Base-by-base conservation (phyloP, 1,140 invertebrate genomes). In the Brachionus paranguensis region DNA sequence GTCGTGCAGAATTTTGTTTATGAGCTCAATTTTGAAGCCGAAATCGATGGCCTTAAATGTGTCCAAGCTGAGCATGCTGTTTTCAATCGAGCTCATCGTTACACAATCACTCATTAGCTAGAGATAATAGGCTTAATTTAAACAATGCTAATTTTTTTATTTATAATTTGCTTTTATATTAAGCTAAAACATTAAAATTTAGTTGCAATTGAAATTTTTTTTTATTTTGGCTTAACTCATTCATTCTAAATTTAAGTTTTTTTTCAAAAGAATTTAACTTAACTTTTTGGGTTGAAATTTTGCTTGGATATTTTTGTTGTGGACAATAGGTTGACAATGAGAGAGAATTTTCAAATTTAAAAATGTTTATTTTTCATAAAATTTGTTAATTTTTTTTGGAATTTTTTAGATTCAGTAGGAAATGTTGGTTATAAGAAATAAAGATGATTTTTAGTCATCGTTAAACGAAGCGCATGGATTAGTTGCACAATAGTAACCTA, bases 1-100 rank as follows among this genome's bases (percentile, higher is more conserved):
- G 14, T 76, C 43, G 20, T 50, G 43, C 47, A 76, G 33, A 50
- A 76, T 50, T 76, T 76, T 76, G 43, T 76, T 76, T 24, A 76
- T 76, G 20, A 76, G 20, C 12, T 76, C 27, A 50, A 76, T 47
- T 76, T 76, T 76, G 29, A 76, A 76, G 43, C 72, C 27, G 20
- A 27, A 76, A 14, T 76, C 72, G 43, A 76, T 47, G 24, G 65
- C 27, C 12, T 70, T 70, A 41, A 60, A 60, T 60, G 53, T 24
- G 53, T 60, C 53, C 53, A 60, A 72, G 65, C 27, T 41, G 11
- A 68, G 29, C n/a, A 12, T 33, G 65, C 14, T 68, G 65, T n/a
- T 14, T 33, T 68, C 65, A 41, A n/a, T 68, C 27, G 33, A 41
- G 33, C 27, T 68, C 65, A 68, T 60, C 53, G 53, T 20, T 60